Conservation (phyloP, 1,140 invertebrate genomes). For the Sweltsa coloradensis region DNA sequence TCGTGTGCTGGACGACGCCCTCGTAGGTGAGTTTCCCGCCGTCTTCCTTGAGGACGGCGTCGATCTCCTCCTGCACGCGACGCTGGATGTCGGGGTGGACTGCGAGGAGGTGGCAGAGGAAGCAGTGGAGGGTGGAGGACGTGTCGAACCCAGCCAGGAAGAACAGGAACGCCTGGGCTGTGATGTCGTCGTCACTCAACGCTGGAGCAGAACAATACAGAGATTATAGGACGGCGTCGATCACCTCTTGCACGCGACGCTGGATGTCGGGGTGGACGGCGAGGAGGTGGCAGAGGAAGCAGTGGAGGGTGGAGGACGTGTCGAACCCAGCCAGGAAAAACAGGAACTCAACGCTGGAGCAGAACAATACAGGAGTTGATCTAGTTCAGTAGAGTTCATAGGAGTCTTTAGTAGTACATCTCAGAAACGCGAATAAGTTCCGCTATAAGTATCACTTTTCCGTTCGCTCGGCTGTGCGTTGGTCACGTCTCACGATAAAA, state of each 20-base stretch:
- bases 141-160: conserved; percentile 52
- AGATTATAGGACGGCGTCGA: conserved; percentile 29
- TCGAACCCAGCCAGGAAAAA: conserved; percentile 52
- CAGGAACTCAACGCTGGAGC: conserved; percentile 21
- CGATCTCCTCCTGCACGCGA: conserved; percentile 39
- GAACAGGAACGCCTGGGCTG: conserved; percentile 31
- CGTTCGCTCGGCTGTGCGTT: no score
- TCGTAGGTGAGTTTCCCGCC: conserved; percentile 23
- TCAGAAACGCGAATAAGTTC: no score
- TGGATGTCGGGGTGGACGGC: conserved; percentile 43
- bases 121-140: conserved; percentile 37
- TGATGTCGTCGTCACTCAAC: conserved; percentile 3
- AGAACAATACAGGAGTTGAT: no score
- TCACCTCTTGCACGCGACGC: conserved; percentile 38
- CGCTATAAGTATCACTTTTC: no score
- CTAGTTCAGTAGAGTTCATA: no score
- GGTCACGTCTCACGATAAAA: no score
- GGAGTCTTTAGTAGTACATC: no score
- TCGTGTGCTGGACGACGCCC: conserved; percentile 27
- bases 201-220: no score
- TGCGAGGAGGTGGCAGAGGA: conserved; percentile 36
- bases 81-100: conserved; percentile 43
- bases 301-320: conserved; percentile 39
- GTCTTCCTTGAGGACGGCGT: conserved; percentile 19
- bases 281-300: conserved; percentile 35